Conservation (phyloP, 1,140 invertebrate genomes). For the Hyles euphorbiae region DNA sequence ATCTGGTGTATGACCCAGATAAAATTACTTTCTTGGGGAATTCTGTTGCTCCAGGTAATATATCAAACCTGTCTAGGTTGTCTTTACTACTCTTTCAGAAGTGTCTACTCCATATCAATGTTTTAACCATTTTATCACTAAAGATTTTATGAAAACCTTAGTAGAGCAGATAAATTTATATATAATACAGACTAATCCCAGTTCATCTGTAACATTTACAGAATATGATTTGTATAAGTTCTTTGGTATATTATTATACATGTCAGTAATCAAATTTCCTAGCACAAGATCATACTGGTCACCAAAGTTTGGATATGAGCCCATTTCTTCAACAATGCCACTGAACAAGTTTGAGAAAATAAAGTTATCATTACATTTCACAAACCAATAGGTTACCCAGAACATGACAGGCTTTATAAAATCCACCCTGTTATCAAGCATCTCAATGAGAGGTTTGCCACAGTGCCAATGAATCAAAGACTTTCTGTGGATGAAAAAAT, state of each 20-base stretch:
- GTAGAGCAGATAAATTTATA: constrained; percentile 35
- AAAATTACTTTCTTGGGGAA: constrained; percentile 23
- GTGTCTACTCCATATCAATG: constrained; percentile 32
- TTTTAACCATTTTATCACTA: constrained; percentile 39
- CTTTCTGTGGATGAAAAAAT: constrained; percentile 34
- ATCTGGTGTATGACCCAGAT: constrained; percentile 23
- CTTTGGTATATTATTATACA: constrained; percentile 27
- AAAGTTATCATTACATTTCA: constrained; percentile 30
- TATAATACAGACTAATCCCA: constrained; percentile 32
- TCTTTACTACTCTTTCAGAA: too few relatives aligned
- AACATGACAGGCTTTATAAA: constrained; percentile 50
- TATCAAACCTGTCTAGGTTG: constrained; percentile 21
- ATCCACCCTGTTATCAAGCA: constrained; percentile 48
- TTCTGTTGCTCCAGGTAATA: constrained; percentile 13
- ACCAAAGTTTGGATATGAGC: constrained; percentile 32
- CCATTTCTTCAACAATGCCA: constrained; percentile 42
- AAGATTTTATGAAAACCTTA: constrained; percentile 38
- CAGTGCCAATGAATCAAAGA: constrained; percentile 41
- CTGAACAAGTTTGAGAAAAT: constrained; percentile 50
- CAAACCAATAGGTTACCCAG: constrained; percentile 39
- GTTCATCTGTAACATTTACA: constrained; percentile 26
- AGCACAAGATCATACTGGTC: constrained; percentile 30
- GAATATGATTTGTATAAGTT: constrained; percentile 32
- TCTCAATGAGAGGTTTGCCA: constrained; percentile 47
- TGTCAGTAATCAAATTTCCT: constrained; percentile 29